Conservation (phyloP, 2,113 vertebrate species). For the Ictalurus punctatus region DNA sequence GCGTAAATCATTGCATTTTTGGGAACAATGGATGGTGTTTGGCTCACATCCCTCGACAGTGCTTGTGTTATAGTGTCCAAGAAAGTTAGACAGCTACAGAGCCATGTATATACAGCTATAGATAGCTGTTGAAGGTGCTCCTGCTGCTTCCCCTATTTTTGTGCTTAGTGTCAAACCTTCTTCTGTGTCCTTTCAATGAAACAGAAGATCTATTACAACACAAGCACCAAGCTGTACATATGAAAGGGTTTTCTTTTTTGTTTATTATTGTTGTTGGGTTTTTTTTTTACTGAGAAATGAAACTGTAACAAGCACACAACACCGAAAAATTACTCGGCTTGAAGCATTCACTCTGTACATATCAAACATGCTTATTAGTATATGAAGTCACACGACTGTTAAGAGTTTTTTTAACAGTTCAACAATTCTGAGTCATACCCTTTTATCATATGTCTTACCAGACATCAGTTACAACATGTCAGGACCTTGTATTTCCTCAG, state of each 20-base stretch:
- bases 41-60: neutral
- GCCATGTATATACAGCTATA: neutral
- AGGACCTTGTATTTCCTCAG: conserved; percentile 7
- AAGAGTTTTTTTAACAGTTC: neutral
- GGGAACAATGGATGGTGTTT: neutral
- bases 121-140: neutral
- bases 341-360: neutral
- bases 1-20: neutral
- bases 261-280: too few species aligned
- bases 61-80: neutral
- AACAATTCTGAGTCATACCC: neutral
- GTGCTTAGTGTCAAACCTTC: neutral
- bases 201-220: neutral
- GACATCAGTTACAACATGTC: conserved; percentile 11
- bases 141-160: neutral
- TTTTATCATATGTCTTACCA: conserved; percentile 1
- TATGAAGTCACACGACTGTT: neutral
- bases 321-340: neutral
- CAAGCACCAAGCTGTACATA: neutral
- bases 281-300: neutral
- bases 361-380: neutral
- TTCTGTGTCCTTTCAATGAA: neutral
- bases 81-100: neutral
- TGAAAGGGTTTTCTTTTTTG: neutral
- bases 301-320: neutral